phyloP scores from a whole-genome alignment of 2,797 vertebrate genomes.

The Pangasius mekongensis region DNA sequence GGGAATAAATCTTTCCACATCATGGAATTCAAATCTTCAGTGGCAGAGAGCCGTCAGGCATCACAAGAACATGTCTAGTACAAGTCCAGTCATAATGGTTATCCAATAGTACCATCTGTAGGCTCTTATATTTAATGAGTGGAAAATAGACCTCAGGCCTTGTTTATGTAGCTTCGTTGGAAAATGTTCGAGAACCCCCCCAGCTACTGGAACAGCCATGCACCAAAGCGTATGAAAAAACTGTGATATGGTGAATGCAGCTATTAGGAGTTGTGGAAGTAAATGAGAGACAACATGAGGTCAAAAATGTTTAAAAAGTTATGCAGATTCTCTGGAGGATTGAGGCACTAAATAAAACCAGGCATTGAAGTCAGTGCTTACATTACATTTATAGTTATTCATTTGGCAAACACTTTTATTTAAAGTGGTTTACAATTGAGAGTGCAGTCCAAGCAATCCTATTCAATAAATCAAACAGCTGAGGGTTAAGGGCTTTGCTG shows the following conservation, averaged over 20 bases:
- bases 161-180: slow-evolving; percentile 59
- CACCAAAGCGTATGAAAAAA: slow-evolving; percentile 8
- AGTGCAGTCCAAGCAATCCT: not conserved
- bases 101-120: slow-evolving; percentile 1
- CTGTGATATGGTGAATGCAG: slow-evolving; percentile 20
- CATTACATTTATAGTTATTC: not conserved
- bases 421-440: not conserved
- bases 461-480: not conserved
- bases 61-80: slow-evolving; percentile 20
- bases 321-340: not conserved
- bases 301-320: slow-evolving; percentile 12
- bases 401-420: not conserved
- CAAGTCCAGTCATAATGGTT: slow-evolving; percentile 19
- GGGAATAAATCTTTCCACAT: slow-evolving; percentile 10
- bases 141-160: slow-evolving; percentile 55
- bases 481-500: not conserved
- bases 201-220: slow-evolving; percentile 58
- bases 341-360: not conserved
- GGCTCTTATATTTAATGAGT: slow-evolving; percentile 52
- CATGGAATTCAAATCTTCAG: slow-evolving; percentile 5
- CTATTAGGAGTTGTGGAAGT: not conserved
- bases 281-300: not conserved
- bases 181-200: slow-evolving; percentile 61
- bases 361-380: not conserved
- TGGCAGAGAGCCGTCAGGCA: slow-evolving; percentile 13